Evolutionary conservation across 2,888 invertebrate genomes (phyloP), one percentile per base, ranked within the genome.

Genomic region (Drosophila paramelanica): DNA sequence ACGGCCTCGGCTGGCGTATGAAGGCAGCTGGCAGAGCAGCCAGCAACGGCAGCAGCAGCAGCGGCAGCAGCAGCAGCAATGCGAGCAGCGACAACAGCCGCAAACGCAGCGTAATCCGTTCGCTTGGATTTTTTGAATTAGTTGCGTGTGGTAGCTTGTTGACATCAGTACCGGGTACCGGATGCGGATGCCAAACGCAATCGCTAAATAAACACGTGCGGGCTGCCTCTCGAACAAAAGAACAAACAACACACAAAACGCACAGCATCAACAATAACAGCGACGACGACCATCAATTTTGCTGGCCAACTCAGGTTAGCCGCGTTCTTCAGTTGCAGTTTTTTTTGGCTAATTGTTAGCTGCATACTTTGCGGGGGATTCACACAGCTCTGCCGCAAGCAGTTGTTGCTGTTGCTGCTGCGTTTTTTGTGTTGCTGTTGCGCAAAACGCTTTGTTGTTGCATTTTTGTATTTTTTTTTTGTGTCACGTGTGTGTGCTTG

Each of bases 61-160:
- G 59, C 68, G 46, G 46, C 64, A 46, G 53, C 58, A 58, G 33
- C 51, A 50, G 66, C 58, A 41, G 56, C 59, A 45, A 49, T 58
- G 46, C 7, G 36, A 13, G 13, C 36, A 36, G 43, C 46, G 56
- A 57, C 67, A 67, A 62, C 68, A 49, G 49, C 64, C 50, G 53
- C 58, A 58, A 58, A 67, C 73, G 61, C 57, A 71, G 82, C 89
- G 84, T 90, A 90, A 90, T 91, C 90, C 89, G 87, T 90, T 88
- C 83, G 81, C 80, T 51, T 87, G 88, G 81, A 89, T 86, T 77
- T 85, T 78, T 89, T 89, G 82, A 87, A 87, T 91, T 90, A 91
- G 90, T 91, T 90, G 87, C 89, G 88, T 90, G 88, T 81, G 88
- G 90, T 86, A 90, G 89, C 80, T 89, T 89, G 89, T 90, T 90